Conservation (phyloP, 2,797 vertebrate species). For the Catharus ustulatus region DNA sequence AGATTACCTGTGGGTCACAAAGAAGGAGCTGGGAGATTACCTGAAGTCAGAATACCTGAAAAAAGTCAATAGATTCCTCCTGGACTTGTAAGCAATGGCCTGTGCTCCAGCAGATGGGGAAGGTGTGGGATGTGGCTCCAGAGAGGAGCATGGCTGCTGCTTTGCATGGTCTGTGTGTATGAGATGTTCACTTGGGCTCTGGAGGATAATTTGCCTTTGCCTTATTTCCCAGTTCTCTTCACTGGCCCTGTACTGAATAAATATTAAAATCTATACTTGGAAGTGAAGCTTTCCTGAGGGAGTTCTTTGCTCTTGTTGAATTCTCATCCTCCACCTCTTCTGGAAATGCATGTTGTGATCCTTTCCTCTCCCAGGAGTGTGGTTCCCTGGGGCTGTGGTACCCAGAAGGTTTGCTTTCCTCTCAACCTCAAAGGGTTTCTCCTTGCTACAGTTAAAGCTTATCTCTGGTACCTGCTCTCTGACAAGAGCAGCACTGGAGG, state of each 20-base stretch:
- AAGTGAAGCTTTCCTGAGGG: slow-evolving; percentile 27
- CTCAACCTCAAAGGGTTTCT: not conserved
- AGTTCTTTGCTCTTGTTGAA: slow-evolving; percentile 40
- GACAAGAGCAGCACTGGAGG: not conserved
- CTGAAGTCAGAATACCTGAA: slow-evolving; percentile 86
- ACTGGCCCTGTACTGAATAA: slow-evolving; percentile 37
- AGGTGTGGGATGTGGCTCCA: not conserved
- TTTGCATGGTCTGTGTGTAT: not conserved
- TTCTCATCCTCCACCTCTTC: slow-evolving; percentile 13
- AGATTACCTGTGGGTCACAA: slow-evolving; percentile 86
- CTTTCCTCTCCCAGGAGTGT: not conserved
- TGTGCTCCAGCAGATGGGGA: not conserved
- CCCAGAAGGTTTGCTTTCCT: not conserved
- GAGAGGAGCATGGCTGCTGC: not conserved
- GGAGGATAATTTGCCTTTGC: slow-evolving; percentile 53
- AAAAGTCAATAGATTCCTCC: slow-evolving; percentile 85
- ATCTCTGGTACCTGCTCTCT: not conserved
- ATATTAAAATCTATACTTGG: slow-evolving; percentile 23
- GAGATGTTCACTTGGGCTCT: not conserved
- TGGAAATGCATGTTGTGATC: not conserved
- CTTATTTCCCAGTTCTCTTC: slow-evolving; percentile 29
- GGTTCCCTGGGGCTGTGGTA: not conserved
- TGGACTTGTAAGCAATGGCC: slow-evolving; percentile 75
- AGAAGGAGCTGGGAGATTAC: slow-evolving; percentile 87
- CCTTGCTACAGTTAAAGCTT: not conserved